Evolutionary conservation across 2,888 invertebrate species (phyloP), one percentile per base, ranked within the genome.

Genomic region (Sisyra terminalis): DNA sequence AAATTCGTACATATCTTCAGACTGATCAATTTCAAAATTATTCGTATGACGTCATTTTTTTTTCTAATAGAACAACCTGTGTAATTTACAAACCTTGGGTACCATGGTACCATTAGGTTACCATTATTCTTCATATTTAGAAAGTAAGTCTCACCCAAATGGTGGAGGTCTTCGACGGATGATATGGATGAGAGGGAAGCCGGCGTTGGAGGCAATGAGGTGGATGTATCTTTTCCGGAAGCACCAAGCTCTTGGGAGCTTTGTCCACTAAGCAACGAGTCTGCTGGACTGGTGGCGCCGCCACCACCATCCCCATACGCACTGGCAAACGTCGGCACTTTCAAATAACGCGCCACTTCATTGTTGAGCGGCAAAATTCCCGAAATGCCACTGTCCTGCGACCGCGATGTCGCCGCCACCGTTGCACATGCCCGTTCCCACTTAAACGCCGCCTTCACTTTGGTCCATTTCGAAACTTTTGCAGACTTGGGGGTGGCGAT

Each of bases 371-470:
- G 67, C 44, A 61, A 54, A 47, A 66, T 54, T 4, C 55, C 56
- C 24, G 66, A 64, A 38, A 64, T 56, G 9, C 64, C 64, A 54
- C 65, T 53, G 52, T 63, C 54, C 50, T 64, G 56, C 40, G 63
- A 58, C 53, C 65, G 64, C 41, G 62, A 56, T 44, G 59, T 60
- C 37, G 50, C 50, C 41, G 53, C 54, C 15, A 61, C 59, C 14
- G 53, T 56, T 8, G 56, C 53, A 7, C 60, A 61, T 0, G 83
- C 83, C 50, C 78, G 78, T 55, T 86, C 85, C 85, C 85, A 86
- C 51, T 81, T 84, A 53, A 87, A 83, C 10, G 88, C 88, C 37
- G 86, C 85, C 59, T 88, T 89, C 8, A 89, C 88, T 62, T 79
- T 78, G 0, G 85, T 86, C 88, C 88, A 89, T 56, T 88, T 88